These are phyloP conservation scores for Entomyzon cyanotis DNA, from an alignment of 2,113 vertebrate genomes.

Conservation along the genomic window DNA sequence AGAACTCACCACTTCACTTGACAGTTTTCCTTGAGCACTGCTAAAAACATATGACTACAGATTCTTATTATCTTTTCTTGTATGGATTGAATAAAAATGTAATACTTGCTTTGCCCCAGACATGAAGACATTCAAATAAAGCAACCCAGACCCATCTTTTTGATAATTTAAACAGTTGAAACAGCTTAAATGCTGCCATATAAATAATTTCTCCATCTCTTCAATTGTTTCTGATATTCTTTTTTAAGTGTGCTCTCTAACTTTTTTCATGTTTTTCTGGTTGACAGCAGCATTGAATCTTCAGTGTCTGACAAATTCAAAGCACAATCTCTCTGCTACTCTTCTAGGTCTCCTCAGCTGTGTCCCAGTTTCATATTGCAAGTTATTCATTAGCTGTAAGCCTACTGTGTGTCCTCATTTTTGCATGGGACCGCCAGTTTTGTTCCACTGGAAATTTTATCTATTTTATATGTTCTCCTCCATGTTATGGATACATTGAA, in stretches of 20 bases:
- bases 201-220: neutral
- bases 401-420: neutral
- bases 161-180: neutral
- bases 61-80: neutral
- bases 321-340: neutral
- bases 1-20: neutral
- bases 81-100: neutral
- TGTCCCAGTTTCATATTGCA: neutral
- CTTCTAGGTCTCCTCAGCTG: neutral
- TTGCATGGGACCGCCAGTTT: neutral
- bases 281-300: neutral
- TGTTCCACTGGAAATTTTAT: neutral
- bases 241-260: neutral
- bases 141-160: neutral
- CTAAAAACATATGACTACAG: neutral
- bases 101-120: neutral
- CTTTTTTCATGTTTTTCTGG: neutral
- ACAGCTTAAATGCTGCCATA: neutral
- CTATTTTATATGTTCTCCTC: neutral
- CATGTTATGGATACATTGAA: neutral
- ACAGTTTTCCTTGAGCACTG: neutral
- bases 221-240: neutral
- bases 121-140: neutral
- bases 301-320: neutral
- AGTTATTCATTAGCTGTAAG: neutral